A percentile compares a stretch with the other conserved stretches of the same genome.
Conservation (phyloP, 2,888 invertebrate species). For the Ectemnius cavifrons region DNA sequence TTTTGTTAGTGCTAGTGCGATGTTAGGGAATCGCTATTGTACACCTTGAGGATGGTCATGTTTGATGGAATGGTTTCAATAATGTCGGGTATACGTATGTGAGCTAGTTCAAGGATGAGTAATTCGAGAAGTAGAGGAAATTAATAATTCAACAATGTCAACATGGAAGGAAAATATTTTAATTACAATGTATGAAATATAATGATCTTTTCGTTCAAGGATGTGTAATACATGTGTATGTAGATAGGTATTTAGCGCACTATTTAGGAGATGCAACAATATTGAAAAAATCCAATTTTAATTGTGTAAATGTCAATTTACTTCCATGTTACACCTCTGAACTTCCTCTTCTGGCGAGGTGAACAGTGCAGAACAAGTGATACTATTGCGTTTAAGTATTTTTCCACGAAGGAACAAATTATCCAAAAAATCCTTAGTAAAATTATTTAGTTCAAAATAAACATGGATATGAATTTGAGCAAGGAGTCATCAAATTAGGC, state of each 20-base stretch:
- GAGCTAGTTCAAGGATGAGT: too few relatives aligned
- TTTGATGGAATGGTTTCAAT: too few relatives aligned
- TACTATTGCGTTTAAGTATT: too few relatives aligned
- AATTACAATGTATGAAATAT: constrained; percentile 25
- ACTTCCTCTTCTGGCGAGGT: background rate
- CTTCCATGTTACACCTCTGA: background rate
- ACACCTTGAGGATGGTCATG: background rate
- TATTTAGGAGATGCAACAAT: too few relatives aligned
- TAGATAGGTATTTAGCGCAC: too few relatives aligned
- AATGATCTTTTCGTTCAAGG: constrained; percentile 16
- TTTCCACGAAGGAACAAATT: too few relatives aligned
- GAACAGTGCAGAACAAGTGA: too few relatives aligned
- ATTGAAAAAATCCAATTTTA: background rate
- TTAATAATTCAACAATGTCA: constrained; percentile 13
- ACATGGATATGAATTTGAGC: too few relatives aligned
- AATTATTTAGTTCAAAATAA: too few relatives aligned
- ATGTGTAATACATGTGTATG: background rate
- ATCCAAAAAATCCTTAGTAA: too few relatives aligned
- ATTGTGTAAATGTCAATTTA: background rate
- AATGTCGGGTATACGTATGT: too few relatives aligned
- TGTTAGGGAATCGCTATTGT: constrained; percentile 8
- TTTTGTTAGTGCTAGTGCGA: constrained; percentile 47
- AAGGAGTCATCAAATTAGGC: background rate
- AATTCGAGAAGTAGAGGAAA: background rate
- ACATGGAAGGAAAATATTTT: constrained; percentile 14